A percentile compares a stretch with the other conserved stretches of the same genome.
Conservation (phyloP, 2,797 vertebrate species). For the Protonibea diacanthus region DNA sequence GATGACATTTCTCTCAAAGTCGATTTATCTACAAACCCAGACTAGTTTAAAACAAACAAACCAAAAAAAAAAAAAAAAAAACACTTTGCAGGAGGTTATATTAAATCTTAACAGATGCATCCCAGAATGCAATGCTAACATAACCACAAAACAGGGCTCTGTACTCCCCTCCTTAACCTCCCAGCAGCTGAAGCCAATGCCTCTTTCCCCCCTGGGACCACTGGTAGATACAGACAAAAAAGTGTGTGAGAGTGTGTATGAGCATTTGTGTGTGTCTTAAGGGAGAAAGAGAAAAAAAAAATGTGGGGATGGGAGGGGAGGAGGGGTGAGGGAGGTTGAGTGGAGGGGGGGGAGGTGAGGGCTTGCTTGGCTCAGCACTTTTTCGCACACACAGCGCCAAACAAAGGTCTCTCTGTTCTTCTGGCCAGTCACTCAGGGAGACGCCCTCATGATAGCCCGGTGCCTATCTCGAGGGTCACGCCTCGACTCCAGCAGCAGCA, state of each 20-base stretch:
- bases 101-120: constrained; percentile 15
- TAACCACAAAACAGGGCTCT: constrained; percentile 60
- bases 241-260: constrained; percentile 42
- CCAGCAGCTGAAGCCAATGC: constrained; percentile 68
- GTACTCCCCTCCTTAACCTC: constrained; percentile 42
- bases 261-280: constrained; percentile 47
- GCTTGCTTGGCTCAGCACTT: constrained; percentile 82
- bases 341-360: constrained; percentile 2
- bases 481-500: constrained; percentile 65
- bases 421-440: constrained; percentile 69
- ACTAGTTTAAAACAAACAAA: no score
- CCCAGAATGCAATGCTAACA: constrained; percentile 44
- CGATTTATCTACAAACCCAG: constrained; percentile 21
- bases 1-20: constrained; percentile 27
- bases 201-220: constrained; percentile 59
- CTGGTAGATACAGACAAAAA: constrained; percentile 75
- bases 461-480: constrained; percentile 80
- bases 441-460: constrained; percentile 81
- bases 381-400: constrained; percentile 65
- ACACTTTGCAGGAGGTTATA: constrained; percentile 26
- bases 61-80: constrained; percentile 7
- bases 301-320: background rate
- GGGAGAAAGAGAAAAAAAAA: constrained; percentile 45
- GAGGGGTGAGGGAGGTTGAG: background rate
- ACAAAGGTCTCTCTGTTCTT: constrained; percentile 82